phyloP scores from a whole-genome alignment of 1,140 invertebrate genomes.

The Drosophila kepulauana region DNA sequence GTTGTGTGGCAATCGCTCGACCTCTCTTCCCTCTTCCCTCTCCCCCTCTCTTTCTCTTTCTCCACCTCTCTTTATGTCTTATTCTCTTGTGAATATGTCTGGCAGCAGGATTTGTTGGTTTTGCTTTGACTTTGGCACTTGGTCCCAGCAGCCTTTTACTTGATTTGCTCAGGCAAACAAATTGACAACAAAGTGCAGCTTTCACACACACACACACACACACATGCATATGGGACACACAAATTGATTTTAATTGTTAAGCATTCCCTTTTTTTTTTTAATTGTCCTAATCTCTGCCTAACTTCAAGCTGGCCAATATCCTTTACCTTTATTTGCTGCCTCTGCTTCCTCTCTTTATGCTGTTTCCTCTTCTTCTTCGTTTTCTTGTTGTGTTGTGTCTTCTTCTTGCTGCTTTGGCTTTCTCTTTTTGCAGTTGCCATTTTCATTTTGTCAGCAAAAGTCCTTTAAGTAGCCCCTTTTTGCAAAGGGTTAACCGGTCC shows the following conservation, averaged over 20 bases:
- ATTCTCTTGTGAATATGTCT: neutral
- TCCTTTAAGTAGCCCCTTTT: constrained; percentile 76
- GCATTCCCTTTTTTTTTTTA: constrained; percentile 79
- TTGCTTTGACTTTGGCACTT: constrained; percentile 54
- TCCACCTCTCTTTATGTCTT: constrained; percentile 6
- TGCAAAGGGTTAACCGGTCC: constrained; percentile 77
- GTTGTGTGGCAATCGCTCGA: constrained; percentile 31
- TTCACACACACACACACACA: constrained; percentile 25
- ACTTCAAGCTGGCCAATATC: constrained; percentile 70
- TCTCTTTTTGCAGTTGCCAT: constrained; percentile 59
- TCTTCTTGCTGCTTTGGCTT: neutral
- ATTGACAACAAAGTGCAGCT: constrained; percentile 66
- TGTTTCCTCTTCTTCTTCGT: neutral
- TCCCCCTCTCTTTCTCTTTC: neutral
- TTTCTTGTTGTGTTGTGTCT: neutral
- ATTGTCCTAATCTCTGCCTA: constrained; percentile 78
- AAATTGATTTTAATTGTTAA: constrained; percentile 83
- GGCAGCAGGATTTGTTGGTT: constrained; percentile 52
- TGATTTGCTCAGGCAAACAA: constrained; percentile 80
- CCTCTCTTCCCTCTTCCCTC: neutral
- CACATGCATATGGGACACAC: constrained; percentile 44
- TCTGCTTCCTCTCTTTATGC: neutral
- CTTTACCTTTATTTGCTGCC: constrained; percentile 51
- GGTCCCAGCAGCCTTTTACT: constrained; percentile 62
- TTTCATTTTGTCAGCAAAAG: constrained; percentile 79